phyloP scores from a whole-genome alignment of 1,140 invertebrate genomes.

The Pachypeltis micranthus region DNA sequence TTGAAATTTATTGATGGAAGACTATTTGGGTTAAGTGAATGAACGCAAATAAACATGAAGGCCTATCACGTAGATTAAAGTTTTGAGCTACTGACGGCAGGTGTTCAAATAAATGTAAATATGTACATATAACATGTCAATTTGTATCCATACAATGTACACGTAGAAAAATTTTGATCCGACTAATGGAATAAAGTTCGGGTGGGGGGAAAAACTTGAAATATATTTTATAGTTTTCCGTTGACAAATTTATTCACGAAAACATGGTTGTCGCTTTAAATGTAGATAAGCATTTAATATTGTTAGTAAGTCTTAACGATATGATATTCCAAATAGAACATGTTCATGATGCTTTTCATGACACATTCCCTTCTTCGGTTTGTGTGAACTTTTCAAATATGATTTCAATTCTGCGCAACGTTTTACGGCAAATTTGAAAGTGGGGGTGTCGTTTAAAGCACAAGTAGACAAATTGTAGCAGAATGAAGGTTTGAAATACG shows the following conservation, averaged over 20 bases:
- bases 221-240: not conserved
- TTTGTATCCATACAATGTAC: constrained; percentile 3
- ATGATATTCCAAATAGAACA: not conserved
- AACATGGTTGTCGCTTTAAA: constrained; percentile 2
- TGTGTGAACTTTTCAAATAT: not conserved
- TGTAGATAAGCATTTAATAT: not conserved
- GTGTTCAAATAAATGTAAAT: constrained; percentile 9
- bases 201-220: too few species aligned
- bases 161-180: not conserved
- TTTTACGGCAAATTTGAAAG: too few species aligned
- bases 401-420: too few species aligned
- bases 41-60: not conserved
- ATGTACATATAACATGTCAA: constrained; percentile 15
- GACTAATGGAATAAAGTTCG: not conserved
- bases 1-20: not conserved
- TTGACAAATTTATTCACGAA: not conserved
- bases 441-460: too few species aligned
- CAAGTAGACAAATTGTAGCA: too few species aligned
- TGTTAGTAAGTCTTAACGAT: too few species aligned
- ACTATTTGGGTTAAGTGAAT: not conserved
- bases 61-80: constrained; percentile 10
- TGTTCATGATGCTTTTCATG: not conserved
- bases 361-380: not conserved
- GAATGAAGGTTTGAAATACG: too few species aligned
- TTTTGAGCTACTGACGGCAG: not conserved